A percentile compares a stretch with the other conserved stretches of the same genome.
These are phyloP conservation scores for Aspidiotus rigidus DNA, from an alignment of 2,888 invertebrate species.

Conservation along the genomic window DNA sequence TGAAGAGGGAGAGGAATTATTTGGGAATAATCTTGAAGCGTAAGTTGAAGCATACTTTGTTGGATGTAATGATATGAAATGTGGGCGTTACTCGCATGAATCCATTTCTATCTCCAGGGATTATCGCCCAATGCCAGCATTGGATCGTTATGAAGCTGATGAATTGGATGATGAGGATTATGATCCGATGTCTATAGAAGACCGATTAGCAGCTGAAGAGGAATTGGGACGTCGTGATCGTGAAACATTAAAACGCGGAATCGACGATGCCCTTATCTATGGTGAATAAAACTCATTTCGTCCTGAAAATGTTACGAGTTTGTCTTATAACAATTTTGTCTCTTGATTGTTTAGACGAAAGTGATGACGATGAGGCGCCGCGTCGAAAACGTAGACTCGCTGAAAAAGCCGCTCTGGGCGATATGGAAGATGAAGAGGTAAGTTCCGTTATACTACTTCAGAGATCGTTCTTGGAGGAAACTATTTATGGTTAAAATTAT, in stretches of 20 bases:
- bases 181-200: conserved; percentile 75
- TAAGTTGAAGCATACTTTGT: conserved; percentile 42
- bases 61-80: background rate
- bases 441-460: conserved; percentile 15
- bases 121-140: conserved; percentile 88
- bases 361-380: conserved; percentile 64
- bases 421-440: conserved; percentile 63
- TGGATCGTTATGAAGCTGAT: conserved; percentile 85
- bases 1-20: conserved; percentile 89
- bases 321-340: conserved; percentile 4
- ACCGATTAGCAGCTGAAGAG: conserved; percentile 81
- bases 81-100: background rate
- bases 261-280: conserved; percentile 79
- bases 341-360: conserved; percentile 52
- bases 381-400: conserved; percentile 64
- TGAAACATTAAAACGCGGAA: conserved; percentile 61
- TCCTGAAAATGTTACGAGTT: conserved; percentile 37
- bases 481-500: conserved; percentile 34
- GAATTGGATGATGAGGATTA: conserved; percentile 71
- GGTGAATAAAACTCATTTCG: conserved; percentile 46
- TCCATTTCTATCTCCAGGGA: conserved; percentile 53
- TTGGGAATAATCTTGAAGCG: conserved; percentile 97
- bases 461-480: background rate
- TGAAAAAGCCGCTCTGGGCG: conserved; percentile 76
- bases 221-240: conserved; percentile 78